Conservation (phyloP, 2,113 vertebrate species). For the Talpa occidentalis region DNA sequence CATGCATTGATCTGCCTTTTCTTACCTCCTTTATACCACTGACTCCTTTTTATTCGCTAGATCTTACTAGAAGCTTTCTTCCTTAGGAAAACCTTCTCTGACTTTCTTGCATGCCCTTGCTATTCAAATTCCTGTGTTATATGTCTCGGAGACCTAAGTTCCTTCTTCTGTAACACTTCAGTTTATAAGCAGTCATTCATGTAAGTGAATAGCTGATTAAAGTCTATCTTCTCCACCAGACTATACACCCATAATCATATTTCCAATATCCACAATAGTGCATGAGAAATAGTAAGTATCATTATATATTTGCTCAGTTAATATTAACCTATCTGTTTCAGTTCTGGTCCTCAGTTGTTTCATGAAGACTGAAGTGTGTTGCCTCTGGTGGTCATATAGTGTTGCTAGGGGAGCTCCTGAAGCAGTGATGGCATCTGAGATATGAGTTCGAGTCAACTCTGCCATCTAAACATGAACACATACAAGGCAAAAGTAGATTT, state of each 20-base stretch:
- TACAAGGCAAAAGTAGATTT: slow-evolving; percentile 23
- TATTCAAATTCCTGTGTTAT: slow-evolving; percentile 1
- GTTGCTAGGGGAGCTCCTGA: slow-evolving; percentile 81
- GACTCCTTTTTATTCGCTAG: background rate
- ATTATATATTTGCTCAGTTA: background rate
- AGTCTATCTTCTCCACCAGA: background rate
- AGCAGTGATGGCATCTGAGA: slow-evolving; percentile 82
- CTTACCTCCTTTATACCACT: background rate
- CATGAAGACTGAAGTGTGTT: slow-evolving; percentile 82
- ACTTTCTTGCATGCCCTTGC: background rate
- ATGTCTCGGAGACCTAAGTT: background rate
- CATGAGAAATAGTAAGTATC: background rate
- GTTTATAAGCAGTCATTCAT: background rate
- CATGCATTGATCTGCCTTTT: background rate
- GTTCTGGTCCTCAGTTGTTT: slow-evolving; percentile 83
- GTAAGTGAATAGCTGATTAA: slow-evolving; percentile 15
- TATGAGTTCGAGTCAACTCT: slow-evolving; percentile 88
- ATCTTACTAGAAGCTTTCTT: slow-evolving; percentile 8
- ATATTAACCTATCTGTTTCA: slow-evolving; percentile 89
- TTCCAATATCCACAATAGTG: background rate
- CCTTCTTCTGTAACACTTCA: slow-evolving; percentile 31
- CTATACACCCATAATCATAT: background rate
- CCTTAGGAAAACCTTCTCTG: background rate
- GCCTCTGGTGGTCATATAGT: slow-evolving; percentile 85
- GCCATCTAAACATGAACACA: slow-evolving; percentile 88